phyloP scores from a whole-genome alignment of 2,113 vertebrate genomes.

The Apeltes quadracus region DNA sequence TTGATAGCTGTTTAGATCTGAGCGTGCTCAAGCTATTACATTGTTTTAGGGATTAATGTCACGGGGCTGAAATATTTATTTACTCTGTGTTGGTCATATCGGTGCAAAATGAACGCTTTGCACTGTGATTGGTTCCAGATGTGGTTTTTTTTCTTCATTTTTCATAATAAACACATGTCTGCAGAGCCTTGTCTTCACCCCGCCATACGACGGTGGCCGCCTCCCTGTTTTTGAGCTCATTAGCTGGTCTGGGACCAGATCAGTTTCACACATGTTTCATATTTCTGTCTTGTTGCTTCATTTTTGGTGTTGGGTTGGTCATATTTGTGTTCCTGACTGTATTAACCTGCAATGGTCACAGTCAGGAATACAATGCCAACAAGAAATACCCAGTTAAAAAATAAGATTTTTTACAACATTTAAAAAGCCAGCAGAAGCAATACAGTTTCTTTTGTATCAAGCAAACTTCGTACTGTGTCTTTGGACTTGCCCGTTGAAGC shows the following conservation, averaged over 20 bases:
- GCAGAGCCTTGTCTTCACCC: not conserved
- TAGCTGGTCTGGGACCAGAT: conserved; percentile 15
- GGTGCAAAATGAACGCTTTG: not conserved
- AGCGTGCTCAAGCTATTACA: not conserved
- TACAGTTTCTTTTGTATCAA: conserved; percentile 4
- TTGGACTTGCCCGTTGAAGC: conserved; percentile 9
- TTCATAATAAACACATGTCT: conserved; percentile 30
- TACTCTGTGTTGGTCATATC: not conserved
- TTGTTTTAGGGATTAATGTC: not conserved
- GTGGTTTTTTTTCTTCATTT: conserved; percentile 17
- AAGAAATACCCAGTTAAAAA: not conserved
- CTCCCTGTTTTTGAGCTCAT: conserved; percentile 27
- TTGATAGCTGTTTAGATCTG: conserved; percentile 6
- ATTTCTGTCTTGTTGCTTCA: conserved; percentile 1
- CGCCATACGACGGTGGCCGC: conserved; percentile 12
- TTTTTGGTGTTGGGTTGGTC: not conserved
- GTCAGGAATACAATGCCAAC: not conserved
- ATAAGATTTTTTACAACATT: not conserved
- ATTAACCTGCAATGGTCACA: not conserved
- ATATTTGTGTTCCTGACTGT: not conserved
- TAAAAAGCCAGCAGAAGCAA: not conserved
- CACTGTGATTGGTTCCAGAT: conserved; percentile 15
- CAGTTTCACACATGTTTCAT: conserved; percentile 15
- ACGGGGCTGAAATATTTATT: not conserved
- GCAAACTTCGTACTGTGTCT: conserved; percentile 18